Percentiles rank a stretch among this genome's conserved stretches.
Evolutionary conservation across 2,113 vertebrate species (phyloP).

Genomic region (Fregetta grallaria): DNA sequence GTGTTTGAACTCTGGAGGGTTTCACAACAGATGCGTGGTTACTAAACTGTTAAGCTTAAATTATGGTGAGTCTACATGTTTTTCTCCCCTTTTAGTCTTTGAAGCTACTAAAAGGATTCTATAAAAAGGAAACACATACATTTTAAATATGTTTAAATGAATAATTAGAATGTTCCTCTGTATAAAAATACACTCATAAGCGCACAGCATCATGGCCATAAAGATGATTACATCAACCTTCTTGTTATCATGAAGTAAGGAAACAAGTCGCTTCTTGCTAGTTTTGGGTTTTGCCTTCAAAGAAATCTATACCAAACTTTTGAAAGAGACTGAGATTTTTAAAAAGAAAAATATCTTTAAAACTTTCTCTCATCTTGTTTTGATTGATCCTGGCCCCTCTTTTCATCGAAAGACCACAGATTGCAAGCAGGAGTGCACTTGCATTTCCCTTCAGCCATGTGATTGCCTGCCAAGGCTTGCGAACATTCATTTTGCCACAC

Average conservation of each 20-base stretch:
- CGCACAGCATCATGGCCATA: not conserved
- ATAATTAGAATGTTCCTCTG: not conserved
- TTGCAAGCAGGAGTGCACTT: not conserved
- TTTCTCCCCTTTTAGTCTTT: not conserved
- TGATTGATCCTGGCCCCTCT: not conserved
- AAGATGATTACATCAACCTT: not conserved
- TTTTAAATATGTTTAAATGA: constrained; percentile 8
- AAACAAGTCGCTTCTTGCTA: not conserved
- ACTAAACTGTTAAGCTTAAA: not conserved
- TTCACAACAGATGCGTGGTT: not conserved
- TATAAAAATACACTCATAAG: not conserved
- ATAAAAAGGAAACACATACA: not conserved
- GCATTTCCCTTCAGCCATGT: not conserved
- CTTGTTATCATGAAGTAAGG: not conserved
- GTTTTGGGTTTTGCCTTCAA: not conserved
- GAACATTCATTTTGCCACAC: not conserved
- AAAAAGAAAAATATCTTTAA: not conserved
- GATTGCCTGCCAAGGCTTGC: not conserved
- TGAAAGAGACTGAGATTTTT: not conserved
- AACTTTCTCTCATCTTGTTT: not conserved
- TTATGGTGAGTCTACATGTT: not conserved
- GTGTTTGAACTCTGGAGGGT: not conserved
- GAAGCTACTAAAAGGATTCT: not conserved
- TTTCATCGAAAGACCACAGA: not conserved
- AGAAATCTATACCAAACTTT: not conserved